These are phyloP conservation scores for Xiphorhynchus erythropygius DNA, from an alignment of 2,797 vertebrate genomes.

Conservation along the genomic window DNA sequence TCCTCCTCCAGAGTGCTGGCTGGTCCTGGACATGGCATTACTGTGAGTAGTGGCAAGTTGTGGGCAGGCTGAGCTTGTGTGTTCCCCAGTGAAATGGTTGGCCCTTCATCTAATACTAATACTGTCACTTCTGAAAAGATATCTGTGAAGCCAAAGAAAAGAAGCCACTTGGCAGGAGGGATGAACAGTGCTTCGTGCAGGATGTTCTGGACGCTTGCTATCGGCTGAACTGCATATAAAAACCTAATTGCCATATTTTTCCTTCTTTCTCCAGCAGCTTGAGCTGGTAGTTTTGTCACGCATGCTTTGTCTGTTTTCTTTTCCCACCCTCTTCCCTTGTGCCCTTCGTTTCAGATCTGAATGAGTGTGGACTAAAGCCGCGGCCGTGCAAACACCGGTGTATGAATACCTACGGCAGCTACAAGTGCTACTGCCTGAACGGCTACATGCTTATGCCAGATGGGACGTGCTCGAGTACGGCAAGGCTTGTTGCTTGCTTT, in stretches of 20 bases:
- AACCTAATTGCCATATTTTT: not conserved
- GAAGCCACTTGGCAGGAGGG: not conserved
- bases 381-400: conserved; percentile 94
- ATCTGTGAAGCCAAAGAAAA: not conserved
- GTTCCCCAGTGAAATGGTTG: not conserved
- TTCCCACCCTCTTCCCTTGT: not conserved
- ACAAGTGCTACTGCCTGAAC: conserved; percentile 96
- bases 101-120: not conserved
- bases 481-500: conserved; percentile 23
- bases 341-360: conserved; percentile 84
- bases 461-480: conserved; percentile 92
- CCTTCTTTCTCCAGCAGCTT: not conserved
- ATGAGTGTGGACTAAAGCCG: conserved; percentile 95
- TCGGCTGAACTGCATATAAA: not conserved
- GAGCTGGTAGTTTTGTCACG: not conserved
- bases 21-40: not conserved
- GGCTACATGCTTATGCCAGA: conserved; percentile 93
- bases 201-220: not conserved
- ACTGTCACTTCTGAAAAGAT: not conserved
- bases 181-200: accelerated
- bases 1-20: not conserved
- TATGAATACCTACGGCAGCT: conserved; percentile 96
- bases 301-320: not conserved
- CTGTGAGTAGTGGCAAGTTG: not conserved
- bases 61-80: not conserved